phyloP scores from a whole-genome alignment of 2,113 vertebrate genomes.

The Actenoides hombroni region DNA sequence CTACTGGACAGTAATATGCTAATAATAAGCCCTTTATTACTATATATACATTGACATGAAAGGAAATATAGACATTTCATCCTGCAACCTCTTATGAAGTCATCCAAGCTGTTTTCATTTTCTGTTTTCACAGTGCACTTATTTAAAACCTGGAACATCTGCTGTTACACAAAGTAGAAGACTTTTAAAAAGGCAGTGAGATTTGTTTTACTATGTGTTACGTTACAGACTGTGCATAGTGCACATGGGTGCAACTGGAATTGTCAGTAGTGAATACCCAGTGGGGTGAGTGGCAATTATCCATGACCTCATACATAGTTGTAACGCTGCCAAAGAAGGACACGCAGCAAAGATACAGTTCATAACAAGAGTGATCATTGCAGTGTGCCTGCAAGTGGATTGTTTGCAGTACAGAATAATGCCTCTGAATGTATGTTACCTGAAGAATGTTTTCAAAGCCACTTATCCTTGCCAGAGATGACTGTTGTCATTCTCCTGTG shows the following conservation, averaged over 20 bases:
- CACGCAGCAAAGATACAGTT: not conserved
- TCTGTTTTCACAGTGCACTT: constrained; percentile 15
- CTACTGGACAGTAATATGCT: not conserved
- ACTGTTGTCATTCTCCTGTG: not conserved
- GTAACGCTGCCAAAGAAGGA: not conserved
- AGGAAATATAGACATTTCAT: not conserved
- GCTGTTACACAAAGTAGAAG: not conserved
- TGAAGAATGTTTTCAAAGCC: not conserved
- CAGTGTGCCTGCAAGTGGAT: not conserved
- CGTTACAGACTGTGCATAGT: not conserved
- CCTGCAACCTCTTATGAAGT: not conserved
- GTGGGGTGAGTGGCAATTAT: not conserved
- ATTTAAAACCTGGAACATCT: constrained; percentile 30
- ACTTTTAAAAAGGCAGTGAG: not conserved
- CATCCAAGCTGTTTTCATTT: not conserved
- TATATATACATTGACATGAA: not conserved
- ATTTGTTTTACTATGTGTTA: not conserved
- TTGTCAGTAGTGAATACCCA: not conserved
- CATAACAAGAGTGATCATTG: not conserved
- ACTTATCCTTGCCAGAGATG: not conserved
- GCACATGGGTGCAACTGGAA: not conserved
- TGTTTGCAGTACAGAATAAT: not conserved
- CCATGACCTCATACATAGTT: not conserved
- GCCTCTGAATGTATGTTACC: not conserved
- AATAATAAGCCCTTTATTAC: not conserved